Evolutionary conservation across 2,113 vertebrate species (phyloP), one percentile per base, ranked within the genome.

Genomic region (Agapornis roseicollis): DNA sequence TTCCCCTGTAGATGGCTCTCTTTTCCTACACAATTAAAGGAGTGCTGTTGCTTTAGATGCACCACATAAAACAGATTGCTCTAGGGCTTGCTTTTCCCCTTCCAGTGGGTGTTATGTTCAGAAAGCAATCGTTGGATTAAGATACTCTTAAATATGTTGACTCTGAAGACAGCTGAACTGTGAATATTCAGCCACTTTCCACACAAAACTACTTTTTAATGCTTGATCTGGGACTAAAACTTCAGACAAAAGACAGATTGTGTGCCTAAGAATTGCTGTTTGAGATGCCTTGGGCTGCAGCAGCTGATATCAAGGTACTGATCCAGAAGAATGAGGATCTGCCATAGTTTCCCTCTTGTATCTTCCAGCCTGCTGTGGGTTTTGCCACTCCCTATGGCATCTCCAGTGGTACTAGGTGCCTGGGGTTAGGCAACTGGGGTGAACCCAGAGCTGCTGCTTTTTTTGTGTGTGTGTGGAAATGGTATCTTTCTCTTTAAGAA

Each of bases 1-100:
- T 89, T 90, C 53, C 50, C 96, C 96, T 97, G 94, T 89, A 97
- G 96, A 76, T 97, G 97, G 92, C 97, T 96, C 96, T 95, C 49
- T 90, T 92, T 96, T 96, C 93, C 95, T 95, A 55, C 42, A 52
- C 72, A 93, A 82, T 85, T 74, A 70, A 0, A 0, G 28, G 65
- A 76, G 22, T 4, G 11, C 31, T 61, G 13, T n/a, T 60, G 41
- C 56, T 88, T 94, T 24, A 73, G 72, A 89, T 74, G 44, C 20
- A 53, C 3, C 19, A 4, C 1, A 0, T 28, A 50, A 91, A 39
- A 0, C 8, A 80, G 58, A 64, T 13, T 12, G 23, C 60, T 12
- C 23, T 72, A 10, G n/a, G 35, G 29, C 66, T 94, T 82, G 47
- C 39, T 72, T 74, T 74, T 50, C 16, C 16, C 17, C 4, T 83